A percentile compares a stretch with the other conserved stretches of the same genome.
phyloP scores from a whole-genome alignment of 2,797 vertebrate genomes.

The Platyrinchus mystaceus region DNA sequence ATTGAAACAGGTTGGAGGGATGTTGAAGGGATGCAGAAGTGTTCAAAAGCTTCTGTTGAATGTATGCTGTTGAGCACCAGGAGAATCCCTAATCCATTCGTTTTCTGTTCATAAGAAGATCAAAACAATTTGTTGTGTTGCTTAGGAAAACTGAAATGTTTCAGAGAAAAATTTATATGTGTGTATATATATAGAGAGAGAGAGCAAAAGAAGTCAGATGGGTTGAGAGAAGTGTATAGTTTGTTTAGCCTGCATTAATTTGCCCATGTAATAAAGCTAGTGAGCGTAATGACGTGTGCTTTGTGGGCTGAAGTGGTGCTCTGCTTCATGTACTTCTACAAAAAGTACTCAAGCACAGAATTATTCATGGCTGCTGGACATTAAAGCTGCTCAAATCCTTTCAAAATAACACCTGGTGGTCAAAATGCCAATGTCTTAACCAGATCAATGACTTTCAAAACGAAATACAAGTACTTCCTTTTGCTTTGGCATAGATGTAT shows the following conservation, averaged over 20 bases:
- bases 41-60: neutral
- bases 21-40: neutral
- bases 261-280: neutral
- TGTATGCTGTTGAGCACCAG: neutral
- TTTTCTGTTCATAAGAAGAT: neutral
- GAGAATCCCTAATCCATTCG: neutral
- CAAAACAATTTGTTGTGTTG: neutral
- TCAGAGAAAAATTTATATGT: neutral
- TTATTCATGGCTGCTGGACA: conserved; percentile 14
- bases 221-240: neutral
- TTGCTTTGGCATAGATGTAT: neutral
- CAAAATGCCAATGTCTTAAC: conserved; percentile 15
- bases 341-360: neutral
- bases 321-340: neutral
- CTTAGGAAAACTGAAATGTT: neutral
- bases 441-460: neutral
- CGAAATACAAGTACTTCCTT: neutral
- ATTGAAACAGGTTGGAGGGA: neutral
- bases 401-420: conserved; percentile 33
- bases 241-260: neutral
- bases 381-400: conserved; percentile 35
- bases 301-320: neutral
- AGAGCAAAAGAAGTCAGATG: neutral
- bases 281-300: neutral
- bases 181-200: neutral